Percentiles rank a stretch among this genome's conserved stretches.
These are phyloP conservation scores for Triplophysa tibetana DNA, from an alignment of 2,113 vertebrate genomes.

Conservation along the genomic window DNA sequence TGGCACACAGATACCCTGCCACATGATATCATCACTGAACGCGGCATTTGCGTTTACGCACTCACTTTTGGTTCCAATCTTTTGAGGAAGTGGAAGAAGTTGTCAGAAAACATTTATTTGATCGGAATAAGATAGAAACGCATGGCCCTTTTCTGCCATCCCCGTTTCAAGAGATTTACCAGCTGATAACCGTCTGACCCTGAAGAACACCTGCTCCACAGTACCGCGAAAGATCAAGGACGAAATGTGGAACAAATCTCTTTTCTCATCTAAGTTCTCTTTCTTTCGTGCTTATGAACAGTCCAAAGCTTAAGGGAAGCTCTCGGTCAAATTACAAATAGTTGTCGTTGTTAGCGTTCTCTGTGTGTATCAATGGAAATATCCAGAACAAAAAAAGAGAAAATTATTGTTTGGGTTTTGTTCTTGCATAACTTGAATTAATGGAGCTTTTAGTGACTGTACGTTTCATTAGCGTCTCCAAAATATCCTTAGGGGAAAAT, in stretches of 20 bases:
- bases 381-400: background rate
- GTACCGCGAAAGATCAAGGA: background rate
- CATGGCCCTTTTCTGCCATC: constrained; percentile 33
- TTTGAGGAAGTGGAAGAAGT: constrained; percentile 16
- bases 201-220: background rate
- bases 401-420: background rate
- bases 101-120: constrained; percentile 51
- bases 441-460: background rate
- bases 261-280: background rate
- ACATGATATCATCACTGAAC: constrained; percentile 37
- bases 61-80: constrained; percentile 29
- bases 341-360: background rate
- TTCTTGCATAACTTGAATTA: background rate
- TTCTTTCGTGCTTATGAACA: background rate
- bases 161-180: constrained; percentile 3
- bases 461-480: background rate
- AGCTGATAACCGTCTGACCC: constrained; percentile 37
- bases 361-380: background rate
- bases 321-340: background rate
- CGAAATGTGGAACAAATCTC: background rate
- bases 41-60: background rate
- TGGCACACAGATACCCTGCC: constrained; percentile 21
- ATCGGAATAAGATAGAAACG: constrained; percentile 47
- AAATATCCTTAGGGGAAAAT: background rate
- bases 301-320: background rate